Evolutionary conservation across 2,888 invertebrate genomes (phyloP), one percentile per base, ranked within the genome.

Genomic region (Mythimna impura): DNA sequence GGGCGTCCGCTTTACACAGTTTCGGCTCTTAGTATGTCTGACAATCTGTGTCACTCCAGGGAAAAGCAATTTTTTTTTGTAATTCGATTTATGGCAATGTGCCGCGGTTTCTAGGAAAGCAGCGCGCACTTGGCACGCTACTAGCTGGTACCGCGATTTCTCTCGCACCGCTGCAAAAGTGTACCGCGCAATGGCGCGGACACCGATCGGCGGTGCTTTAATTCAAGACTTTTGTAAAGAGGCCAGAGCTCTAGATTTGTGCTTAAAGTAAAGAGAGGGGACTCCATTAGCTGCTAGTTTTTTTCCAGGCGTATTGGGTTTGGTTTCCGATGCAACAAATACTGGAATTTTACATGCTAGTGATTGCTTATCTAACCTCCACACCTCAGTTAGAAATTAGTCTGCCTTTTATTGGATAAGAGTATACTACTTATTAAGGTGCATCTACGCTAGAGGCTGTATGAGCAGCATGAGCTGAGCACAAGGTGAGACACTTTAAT

Each of bases 31-130:
- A 36, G 14, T 14, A 43, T 4, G 17, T 47, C 5, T 5, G 17
- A 47, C 17, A 47, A 5, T 14, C 47, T 17, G 5, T 47, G 5
- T 17, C 17, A 9, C 6, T 47, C 17, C 40, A 12, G 12, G 40
- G 12, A 12, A 40, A 40, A 40, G 12, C 40, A 12, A 12, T 4
- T 43, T 43, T 43, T 43, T 17, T 6, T 47, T 17, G 1, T 20
- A 47, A 47, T 17, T 47, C 1, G 6, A 20, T 47, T 47, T 47
- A 47, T 20, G 47, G 47, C 47, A 47, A 84, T 92, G 92, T 92
- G 81, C 84, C 91, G 66, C 87, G 89, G 90, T 91, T 88, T 94
- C 94, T 94, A 94, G 94, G 94, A 94, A 92, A 87, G 89, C 77
- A 50, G 66, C 66, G 76, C 54, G 72, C 78, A 87, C 20, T 25